A percentile compares a stretch with the other conserved stretches of the same genome.
phyloP scores from a whole-genome alignment of 2,888 invertebrate genomes.

The Smittia aterrima region DNA sequence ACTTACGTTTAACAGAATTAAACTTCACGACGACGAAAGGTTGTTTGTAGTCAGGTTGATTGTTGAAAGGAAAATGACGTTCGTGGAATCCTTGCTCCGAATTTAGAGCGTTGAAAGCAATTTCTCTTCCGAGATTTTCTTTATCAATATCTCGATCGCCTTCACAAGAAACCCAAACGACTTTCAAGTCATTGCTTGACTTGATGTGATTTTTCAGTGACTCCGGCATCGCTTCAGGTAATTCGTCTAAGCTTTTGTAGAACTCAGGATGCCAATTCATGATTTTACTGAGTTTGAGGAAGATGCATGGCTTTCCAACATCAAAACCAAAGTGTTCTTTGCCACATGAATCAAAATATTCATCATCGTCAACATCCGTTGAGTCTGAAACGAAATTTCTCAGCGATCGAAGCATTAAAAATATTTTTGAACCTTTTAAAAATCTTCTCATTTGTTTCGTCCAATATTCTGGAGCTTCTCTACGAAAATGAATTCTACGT shows the following conservation, averaged over 20 bases:
- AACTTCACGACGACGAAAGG: constrained; percentile 88
- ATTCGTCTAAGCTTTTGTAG: constrained; percentile 68
- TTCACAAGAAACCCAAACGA: constrained; percentile 89
- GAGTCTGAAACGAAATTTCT: too few species aligned
- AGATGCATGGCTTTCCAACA: constrained; percentile 88
- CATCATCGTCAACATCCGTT: too few species aligned
- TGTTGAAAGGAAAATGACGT: constrained; percentile 85
- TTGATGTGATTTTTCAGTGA: constrained; percentile 70
- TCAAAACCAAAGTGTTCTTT: constrained; percentile 80
- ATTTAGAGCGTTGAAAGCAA: constrained; percentile 76
- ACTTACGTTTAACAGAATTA: constrained; percentile 72
- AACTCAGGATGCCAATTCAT: constrained; percentile 82
- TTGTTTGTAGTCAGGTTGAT: constrained; percentile 75
- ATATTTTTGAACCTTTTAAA: too few species aligned
- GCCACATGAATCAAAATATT: constrained; percentile 75
- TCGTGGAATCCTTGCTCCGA: constrained; percentile 79
- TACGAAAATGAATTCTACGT: constrained; percentile 94
- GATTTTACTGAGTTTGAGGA: constrained; percentile 96
- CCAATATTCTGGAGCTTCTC: constrained; percentile 76
- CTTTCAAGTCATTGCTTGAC: constrained; percentile 55
- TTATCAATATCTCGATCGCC: constrained; percentile 92
- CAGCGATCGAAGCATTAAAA: too few species aligned
- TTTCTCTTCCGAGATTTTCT: constrained; percentile 89
- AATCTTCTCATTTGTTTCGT: constrained; percentile 49
- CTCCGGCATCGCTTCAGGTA: constrained; percentile 72